Percentiles rank a stretch among this genome's conserved stretches.
Conservation (phyloP, 2,888 invertebrate species). For the Thyatira batis region DNA sequence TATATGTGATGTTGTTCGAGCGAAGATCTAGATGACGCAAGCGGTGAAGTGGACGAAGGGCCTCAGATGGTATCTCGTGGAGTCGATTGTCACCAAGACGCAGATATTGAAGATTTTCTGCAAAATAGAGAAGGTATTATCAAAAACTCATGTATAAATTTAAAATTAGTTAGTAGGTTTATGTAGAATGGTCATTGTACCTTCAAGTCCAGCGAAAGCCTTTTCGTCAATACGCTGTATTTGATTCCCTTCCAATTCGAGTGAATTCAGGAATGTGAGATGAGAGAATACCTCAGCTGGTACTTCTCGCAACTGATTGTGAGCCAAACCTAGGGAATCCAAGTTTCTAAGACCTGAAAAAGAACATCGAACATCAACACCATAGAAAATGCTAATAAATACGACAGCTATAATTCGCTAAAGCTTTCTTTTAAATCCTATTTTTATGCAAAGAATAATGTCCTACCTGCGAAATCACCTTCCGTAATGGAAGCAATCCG, state of each 20-base stretch:
- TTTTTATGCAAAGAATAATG: background rate
- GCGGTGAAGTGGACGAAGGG: constrained; percentile 90
- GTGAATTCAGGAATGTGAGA: constrained; percentile 89
- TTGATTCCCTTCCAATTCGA: constrained; percentile 93
- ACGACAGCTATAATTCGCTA: constrained; percentile 1
- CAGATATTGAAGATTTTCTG: constrained; percentile 95
- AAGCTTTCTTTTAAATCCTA: too few relatives aligned
- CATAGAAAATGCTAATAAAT: background rate
- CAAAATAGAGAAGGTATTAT: constrained; percentile 26
- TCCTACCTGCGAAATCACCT: constrained; percentile 92
- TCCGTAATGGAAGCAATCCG: constrained; percentile 88
- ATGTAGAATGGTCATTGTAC: constrained; percentile 67
- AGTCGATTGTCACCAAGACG: constrained; percentile 94
- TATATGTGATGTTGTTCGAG: constrained; percentile 92
- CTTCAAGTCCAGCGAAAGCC: constrained; percentile 94
- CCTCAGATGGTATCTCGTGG: constrained; percentile 92
- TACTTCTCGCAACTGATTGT: constrained; percentile 90
- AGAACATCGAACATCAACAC: background rate
- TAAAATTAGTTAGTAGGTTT: background rate
- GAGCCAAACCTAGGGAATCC: constrained; percentile 92
- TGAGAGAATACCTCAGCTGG: constrained; percentile 92
- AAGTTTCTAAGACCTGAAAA: constrained; percentile 87
- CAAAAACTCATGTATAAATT: too few relatives aligned
- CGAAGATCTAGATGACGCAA: constrained; percentile 94
- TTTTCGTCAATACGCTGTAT: constrained; percentile 91